Evolutionary conservation across 1,140 invertebrate genomes (phyloP), one percentile per base, ranked within the genome.

Genomic region (Bathynomus jamesi): DNA sequence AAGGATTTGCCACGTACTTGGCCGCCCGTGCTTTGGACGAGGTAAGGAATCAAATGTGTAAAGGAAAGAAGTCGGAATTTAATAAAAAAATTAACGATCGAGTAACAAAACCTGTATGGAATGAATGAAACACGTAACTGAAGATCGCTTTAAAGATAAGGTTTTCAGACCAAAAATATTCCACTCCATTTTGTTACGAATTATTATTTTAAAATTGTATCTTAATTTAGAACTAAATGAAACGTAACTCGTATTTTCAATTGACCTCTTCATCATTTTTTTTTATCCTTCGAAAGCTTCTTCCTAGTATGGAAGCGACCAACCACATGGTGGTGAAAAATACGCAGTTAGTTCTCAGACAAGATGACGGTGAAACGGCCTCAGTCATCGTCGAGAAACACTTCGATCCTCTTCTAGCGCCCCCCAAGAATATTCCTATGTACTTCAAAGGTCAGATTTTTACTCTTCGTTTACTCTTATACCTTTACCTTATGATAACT

Each of bases 1-100:
- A 87, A 79, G 71, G 77, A 8, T 78, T 78, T 64, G 77, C 77
- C 29, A 70, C 71, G 10, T 78, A 78, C 61, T 72, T 78, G 61
- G 72, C 74, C 8, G 46, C 70, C 64, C 28, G 70, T 10, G 77
- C 71, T 32, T 87, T 78, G 3, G 70, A 78, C 7, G 61, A 73
- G 60, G 76, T 77, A 46, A 46, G 17, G 21, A 53, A 21, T 5
- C 21, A 53, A 5, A 5, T 17, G 11, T 17, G 2, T 53, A 3
- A 21, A 1, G 21, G 5, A 17, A 5, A 17, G 21, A 53, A 53
- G 21, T 53, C n/a, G n/a, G n/a, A 53, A 17, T 53, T 53, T 17
- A 53, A 53, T 53, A 53, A 2, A 17, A 17, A 53, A 2, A 17
- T 3, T 53, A 53, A 17, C 21, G 2, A 53, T 53, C 21, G 40